Conservation (phyloP, 2,113 vertebrate genomes). For the Cyprinus carpio region DNA sequence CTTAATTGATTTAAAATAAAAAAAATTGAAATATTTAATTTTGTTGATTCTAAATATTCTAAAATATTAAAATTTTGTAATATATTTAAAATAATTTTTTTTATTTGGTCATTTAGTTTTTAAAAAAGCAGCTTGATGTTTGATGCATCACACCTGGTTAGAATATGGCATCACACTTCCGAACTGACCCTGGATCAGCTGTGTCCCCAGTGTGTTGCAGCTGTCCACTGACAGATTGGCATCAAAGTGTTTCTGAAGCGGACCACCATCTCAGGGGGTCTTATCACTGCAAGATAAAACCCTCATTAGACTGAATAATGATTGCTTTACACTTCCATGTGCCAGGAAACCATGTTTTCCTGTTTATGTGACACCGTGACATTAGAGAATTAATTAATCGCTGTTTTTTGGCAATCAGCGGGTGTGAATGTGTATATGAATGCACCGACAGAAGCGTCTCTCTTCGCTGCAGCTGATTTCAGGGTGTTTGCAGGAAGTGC, state of each 20-base stretch:
- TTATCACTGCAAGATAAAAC: conserved; percentile 4
- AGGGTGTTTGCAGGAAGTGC: conserved; percentile 62
- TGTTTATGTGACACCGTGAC: conserved; percentile 42
- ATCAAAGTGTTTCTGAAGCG: conserved; percentile 44
- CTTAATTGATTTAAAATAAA: too few species aligned
- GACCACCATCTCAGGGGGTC: conserved; percentile 24
- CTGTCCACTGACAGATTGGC: conserved; percentile 68
- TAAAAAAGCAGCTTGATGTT: not conserved
- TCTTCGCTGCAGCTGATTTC: conserved; percentile 14
- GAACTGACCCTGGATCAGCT: conserved; percentile 61
- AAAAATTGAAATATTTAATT: too few species aligned
- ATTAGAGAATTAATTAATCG: conserved; percentile 21
- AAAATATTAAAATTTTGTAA: too few species aligned
- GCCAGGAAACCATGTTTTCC: conserved; percentile 25
- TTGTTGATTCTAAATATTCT: too few species aligned
- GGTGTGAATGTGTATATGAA: conserved; percentile 19
- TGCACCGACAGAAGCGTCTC: not conserved
- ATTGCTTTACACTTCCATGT: conserved; percentile 13
- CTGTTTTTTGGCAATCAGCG: not conserved
- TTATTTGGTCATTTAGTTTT: not conserved
- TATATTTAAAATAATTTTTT: too few species aligned
- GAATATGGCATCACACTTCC: not conserved
- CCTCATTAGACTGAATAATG: conserved; percentile 42
- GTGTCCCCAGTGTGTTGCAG: conserved; percentile 54
- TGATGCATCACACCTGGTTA: not conserved